Base-by-base conservation (phyloP, 2,888 invertebrate genomes). In the Apotomis turbidana region DNA sequence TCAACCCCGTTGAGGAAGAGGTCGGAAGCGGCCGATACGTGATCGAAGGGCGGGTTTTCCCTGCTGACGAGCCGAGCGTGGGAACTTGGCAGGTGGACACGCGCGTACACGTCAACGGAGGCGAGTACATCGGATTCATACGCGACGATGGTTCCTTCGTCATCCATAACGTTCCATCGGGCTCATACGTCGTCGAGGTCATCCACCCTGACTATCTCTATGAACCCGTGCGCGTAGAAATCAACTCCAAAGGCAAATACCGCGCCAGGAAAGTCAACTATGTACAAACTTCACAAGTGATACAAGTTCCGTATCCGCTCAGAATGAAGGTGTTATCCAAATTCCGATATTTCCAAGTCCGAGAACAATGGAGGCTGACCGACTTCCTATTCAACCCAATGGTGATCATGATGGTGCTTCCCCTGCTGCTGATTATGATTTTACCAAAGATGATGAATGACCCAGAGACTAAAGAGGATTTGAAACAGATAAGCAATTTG, bases 391-490 rank as follows among this genome's bases (percentile, higher is more conserved):
- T 99, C 88, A 99, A 97, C 88, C 99, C 99, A 3, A 99, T 99
- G 99, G 97, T 99, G 5, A 94, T 99, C 75, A 99, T 99, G 97
- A 99, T 99, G 99, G 95, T 99, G 36, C 87, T 99, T 76, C 99
- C 99, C 0, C 91, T 99, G 46, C 85, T 99, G 4, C 93, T 99
- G 5, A 97, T 99, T 79, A 97, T 99, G 96, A 94, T 99, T 75
- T 90, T 99, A 81, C 99, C 99, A 0, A 99, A 98, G 89, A 96
- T 99, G 95, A 97, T 99, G 96, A 99, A 98, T 84, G 99, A 99
- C 90, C 99, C 99, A 4, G 99, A 99, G 87, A 97, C 99, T 3
- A 97, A 98, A 85, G 98, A 98, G 90, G 98, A 98, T 90, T 96
- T 98, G 93, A 98, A 99, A 89, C 98, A 98, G 85, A 94, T 97